A percentile compares a stretch with the other conserved stretches of the same genome.
Evolutionary conservation across 2,113 vertebrate genomes (phyloP).

Genomic region (Seriola rivoliana): DNA sequence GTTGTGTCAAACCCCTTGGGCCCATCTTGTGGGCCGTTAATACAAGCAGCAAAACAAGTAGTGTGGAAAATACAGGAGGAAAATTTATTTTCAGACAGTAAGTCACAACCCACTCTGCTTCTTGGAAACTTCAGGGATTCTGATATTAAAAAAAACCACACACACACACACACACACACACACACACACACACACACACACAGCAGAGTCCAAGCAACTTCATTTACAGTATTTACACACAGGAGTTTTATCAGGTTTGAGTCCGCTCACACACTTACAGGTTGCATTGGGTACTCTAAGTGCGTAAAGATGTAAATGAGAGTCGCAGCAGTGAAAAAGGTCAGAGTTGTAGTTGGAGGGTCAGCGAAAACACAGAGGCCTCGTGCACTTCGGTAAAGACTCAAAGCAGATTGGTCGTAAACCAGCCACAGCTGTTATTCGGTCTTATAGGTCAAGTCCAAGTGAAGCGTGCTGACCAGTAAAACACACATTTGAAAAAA

Average conservation of each 20-base stretch:
- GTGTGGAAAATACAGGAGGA: constrained; percentile 37
- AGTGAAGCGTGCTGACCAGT: no score
- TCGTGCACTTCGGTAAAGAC: neutral
- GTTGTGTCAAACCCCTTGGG: constrained; percentile 54
- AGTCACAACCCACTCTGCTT: constrained; percentile 59
- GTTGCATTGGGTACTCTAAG: neutral
- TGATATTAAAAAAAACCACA: constrained; percentile 45
- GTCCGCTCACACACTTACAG: neutral
- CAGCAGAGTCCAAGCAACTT: constrained; percentile 29
- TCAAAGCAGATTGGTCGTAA: neutral
- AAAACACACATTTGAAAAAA: neutral
- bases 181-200: neutral
- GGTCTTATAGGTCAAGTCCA: neutral
- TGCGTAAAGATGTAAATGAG: constrained; percentile 4
- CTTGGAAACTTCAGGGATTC: constrained; percentile 48
- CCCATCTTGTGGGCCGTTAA: constrained; percentile 62
- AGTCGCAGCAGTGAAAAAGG: constrained; percentile 9
- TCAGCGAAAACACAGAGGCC: neutral
- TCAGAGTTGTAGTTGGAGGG: neutral
- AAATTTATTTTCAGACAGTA: constrained; percentile 64
- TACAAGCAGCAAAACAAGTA: constrained; percentile 56
- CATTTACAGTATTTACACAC: neutral
- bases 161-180: neutral
- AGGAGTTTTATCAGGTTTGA: neutral
- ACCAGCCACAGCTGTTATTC: neutral